Evolutionary conservation across 2,888 invertebrate species (phyloP).

Genomic region (Bimastos eiseni): DNA sequence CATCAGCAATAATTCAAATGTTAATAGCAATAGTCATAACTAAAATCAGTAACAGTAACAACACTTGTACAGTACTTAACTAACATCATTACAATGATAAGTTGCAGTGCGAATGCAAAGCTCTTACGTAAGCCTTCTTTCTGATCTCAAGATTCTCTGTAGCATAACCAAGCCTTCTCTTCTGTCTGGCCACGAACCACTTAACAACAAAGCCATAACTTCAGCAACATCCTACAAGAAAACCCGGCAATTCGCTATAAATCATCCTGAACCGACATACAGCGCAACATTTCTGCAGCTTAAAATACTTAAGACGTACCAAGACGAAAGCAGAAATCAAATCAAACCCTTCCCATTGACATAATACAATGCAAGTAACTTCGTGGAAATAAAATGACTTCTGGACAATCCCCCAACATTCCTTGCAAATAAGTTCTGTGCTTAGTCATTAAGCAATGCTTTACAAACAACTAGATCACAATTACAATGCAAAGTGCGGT

Average conservation of each 20-base stretch:
- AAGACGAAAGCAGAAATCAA: background rate
- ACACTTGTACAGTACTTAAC: no score
- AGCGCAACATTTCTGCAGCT: background rate
- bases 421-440: no score
- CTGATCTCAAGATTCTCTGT: constrained; percentile 72
- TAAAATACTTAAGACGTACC: background rate
- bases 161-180: constrained; percentile 87
- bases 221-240: constrained; percentile 43
- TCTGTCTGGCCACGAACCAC: constrained; percentile 82
- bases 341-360: background rate
- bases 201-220: constrained; percentile 41
- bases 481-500: no score
- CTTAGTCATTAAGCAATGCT: no score
- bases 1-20: background rate
- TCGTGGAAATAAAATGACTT: background rate
- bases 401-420: no score
- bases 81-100: background rate
- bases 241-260: background rate
- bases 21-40: background rate
- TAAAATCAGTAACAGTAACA: background rate
- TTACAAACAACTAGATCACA: no score
- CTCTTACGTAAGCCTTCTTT: constrained; percentile 56
- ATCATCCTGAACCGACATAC: background rate
- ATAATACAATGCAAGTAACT: background rate
- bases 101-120: background rate